A percentile compares a stretch with the other conserved stretches of the same genome.
phyloP scores from a whole-genome alignment of 2,113 vertebrate species.

The Semnopithecus entellus region DNA sequence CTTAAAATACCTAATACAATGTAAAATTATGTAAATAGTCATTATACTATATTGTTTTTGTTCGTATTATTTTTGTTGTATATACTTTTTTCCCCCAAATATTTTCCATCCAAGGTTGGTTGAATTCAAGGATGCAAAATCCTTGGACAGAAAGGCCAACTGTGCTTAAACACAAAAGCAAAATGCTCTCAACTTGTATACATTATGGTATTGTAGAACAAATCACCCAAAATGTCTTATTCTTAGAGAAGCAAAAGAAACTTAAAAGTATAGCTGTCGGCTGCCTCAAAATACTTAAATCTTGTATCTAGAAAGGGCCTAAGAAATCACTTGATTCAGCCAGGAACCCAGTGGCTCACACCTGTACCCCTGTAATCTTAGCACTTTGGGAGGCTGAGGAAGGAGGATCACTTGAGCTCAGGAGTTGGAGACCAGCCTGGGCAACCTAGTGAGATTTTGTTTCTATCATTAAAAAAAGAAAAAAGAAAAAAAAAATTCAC shows the following conservation, averaged over 20 bases:
- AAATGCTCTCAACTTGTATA: neutral
- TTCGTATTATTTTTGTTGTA: neutral
- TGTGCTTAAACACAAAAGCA: constrained; percentile 12
- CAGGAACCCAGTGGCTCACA: neutral
- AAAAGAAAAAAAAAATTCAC: neutral
- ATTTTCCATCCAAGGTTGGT: neutral
- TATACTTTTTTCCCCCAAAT: neutral
- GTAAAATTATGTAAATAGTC: neutral
- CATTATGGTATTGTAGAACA: neutral
- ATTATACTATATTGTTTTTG: neutral
- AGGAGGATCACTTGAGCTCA: neutral
- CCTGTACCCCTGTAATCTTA: neutral
- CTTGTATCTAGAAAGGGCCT: neutral
- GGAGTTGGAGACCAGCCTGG: neutral
- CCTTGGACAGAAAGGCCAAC: neutral
- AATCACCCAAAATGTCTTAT: constrained; percentile 38
- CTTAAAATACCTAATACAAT: neutral
- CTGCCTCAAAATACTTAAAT: neutral
- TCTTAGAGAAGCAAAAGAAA: constrained; percentile 26
- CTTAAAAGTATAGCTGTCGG: neutral
- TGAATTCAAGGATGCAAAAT: neutral
- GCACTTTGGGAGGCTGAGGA: neutral
- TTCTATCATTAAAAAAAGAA: no score
- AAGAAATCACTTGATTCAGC: neutral
- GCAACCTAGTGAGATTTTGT: neutral